Conservation (phyloP, 1,140 invertebrate species). For the Cryptotermes secundus region DNA sequence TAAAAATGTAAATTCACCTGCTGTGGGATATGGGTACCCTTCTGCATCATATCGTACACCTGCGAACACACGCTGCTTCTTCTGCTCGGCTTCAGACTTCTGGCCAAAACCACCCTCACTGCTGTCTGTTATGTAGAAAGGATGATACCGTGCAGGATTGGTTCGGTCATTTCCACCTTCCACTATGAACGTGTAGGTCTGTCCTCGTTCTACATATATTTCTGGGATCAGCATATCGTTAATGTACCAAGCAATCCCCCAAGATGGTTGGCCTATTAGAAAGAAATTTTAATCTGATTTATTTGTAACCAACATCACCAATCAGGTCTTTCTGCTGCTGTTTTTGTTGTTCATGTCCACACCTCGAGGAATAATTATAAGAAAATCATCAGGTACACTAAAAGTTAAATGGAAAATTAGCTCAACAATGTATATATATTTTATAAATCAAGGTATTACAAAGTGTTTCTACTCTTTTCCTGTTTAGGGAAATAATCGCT, state of each 20-base stretch:
- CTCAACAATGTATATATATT: too few species aligned
- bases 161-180: constrained; percentile 66
- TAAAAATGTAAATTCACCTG: too few species aligned
- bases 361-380: background rate
- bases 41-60: constrained; percentile 74
- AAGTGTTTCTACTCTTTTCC: too few species aligned
- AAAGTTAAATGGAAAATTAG: too few species aligned
- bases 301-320: too few species aligned
- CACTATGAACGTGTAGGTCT: constrained; percentile 84
- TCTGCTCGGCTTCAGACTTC: constrained; percentile 66
- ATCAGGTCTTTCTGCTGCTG: too few species aligned
- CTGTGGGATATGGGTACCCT: constrained; percentile 75
- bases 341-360: too few species aligned
- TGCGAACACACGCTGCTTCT: constrained; percentile 71
- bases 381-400: too few species aligned
- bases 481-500: too few species aligned
- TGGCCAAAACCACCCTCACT: constrained; percentile 80
- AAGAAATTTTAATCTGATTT: background rate
- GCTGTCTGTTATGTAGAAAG: constrained; percentile 90
- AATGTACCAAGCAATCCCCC: constrained; percentile 93
- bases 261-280: constrained; percentile 68
- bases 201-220: constrained; percentile 82
- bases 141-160: constrained; percentile 75
- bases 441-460: too few species aligned
- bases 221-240: constrained; percentile 90